Percentiles rank a stretch among this genome's conserved stretches.
Conservation (phyloP, 37 sponge, comb jelly and placozoan species). For the Trichoplax adhaerens region DNA sequence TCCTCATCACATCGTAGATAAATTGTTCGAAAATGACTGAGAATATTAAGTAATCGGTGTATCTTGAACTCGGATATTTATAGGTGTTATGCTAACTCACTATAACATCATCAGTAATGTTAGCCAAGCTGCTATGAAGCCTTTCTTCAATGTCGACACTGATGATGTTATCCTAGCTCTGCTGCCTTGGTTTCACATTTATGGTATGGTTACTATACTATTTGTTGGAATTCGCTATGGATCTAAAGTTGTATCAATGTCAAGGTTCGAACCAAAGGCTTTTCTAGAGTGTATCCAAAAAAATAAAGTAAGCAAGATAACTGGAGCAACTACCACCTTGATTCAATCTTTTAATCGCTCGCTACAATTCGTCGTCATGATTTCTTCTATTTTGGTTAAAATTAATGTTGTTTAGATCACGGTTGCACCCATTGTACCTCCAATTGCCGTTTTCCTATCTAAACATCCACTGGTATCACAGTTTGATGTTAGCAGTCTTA, state of each 20-base stretch:
- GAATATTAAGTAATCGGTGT: too few species aligned
- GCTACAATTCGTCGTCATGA: too few species aligned
- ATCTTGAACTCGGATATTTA: slow-evolving; percentile 48
- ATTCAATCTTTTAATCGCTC: too few species aligned
- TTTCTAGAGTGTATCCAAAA: slow-evolving; percentile 39
- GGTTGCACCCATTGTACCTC: slow-evolving; percentile 35
- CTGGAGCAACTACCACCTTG: too few species aligned
- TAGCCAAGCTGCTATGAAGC: too few species aligned
- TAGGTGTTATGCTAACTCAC: slow-evolving; percentile 74
- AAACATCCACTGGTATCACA: slow-evolving; percentile 57
- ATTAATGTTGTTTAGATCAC: too few species aligned
- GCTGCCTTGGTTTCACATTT: slow-evolving; percentile 71
- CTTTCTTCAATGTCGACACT: too few species aligned
- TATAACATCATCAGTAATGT: slow-evolving; percentile 23
- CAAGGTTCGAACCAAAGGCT: slow-evolving; percentile 53
- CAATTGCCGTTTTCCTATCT: slow-evolving; percentile 62
- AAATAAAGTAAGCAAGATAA: slow-evolving; percentile 11
- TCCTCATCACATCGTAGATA: too few species aligned
- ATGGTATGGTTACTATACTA: slow-evolving; percentile 41
- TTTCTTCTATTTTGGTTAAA: too few species aligned
- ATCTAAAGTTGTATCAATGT: slow-evolving; percentile 23
- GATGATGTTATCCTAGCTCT: not conserved
- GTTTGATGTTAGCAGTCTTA: slow-evolving; percentile 46
- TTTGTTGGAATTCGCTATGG: slow-evolving; percentile 28
- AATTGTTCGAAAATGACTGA: too few species aligned